Evolutionary conservation across 1,140 invertebrate genomes (phyloP).

Genomic region (Pomacea maculata): DNA sequence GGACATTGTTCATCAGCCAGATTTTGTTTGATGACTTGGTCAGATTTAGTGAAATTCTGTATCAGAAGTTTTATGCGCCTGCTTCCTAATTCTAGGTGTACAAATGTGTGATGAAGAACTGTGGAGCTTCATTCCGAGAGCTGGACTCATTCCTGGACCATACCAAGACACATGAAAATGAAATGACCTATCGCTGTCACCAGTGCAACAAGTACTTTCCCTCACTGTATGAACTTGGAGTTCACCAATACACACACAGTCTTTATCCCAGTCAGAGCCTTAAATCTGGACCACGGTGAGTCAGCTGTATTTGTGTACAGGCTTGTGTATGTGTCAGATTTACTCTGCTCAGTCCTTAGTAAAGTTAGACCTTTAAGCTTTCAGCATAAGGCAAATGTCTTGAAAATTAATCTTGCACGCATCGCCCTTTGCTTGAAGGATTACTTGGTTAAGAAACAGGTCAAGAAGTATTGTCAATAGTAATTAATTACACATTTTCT

Average conservation of each 20-base stretch:
- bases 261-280: slow-evolving; percentile 64
- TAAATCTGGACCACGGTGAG: slow-evolving; percentile 64
- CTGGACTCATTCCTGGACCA: slow-evolving; percentile 75
- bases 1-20: no score
- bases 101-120: slow-evolving; percentile 74
- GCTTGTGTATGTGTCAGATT: not conserved
- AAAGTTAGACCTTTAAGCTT: no score
- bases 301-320: slow-evolving; percentile 13
- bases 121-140: slow-evolving; percentile 72
- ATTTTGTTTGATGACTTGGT: no score
- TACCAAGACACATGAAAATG: slow-evolving; percentile 69
- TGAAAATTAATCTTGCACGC: no score
- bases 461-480: no score
- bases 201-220: slow-evolving; percentile 72
- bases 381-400: no score
- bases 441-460: no score
- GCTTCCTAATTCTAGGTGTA: slow-evolving; percentile 70
- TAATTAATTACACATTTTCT: no score
- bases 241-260: slow-evolving; percentile 74
- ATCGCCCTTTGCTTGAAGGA: no score
- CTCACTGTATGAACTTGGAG: slow-evolving; percentile 71
- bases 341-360: not conserved
- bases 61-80: no score
- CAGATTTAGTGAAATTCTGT: no score
- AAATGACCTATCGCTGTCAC: slow-evolving; percentile 74